A percentile compares a stretch with the other conserved stretches of the same genome.
phyloP scores from a whole-genome alignment of 2,888 invertebrate species.

The Cheilosia grossa region DNA sequence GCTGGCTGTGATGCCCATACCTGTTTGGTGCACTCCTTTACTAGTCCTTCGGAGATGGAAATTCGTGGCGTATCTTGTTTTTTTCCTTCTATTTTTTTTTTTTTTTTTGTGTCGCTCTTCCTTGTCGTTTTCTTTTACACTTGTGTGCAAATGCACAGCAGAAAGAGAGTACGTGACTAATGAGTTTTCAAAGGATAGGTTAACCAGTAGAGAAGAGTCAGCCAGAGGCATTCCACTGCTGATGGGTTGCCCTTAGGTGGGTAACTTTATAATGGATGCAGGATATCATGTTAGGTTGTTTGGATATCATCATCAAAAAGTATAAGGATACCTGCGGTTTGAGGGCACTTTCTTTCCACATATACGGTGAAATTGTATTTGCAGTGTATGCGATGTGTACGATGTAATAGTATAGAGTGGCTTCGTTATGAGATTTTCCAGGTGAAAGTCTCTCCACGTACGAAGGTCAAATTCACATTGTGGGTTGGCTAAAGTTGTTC shows the following conservation, averaged over 20 bases:
- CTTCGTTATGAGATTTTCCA: slow-evolving; percentile 40
- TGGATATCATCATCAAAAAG: slow-evolving; percentile 48
- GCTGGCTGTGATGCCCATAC: slow-evolving; percentile 28
- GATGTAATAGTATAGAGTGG: background rate
- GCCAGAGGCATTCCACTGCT: slow-evolving; percentile 14
- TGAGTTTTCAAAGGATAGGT: slow-evolving; percentile 68
- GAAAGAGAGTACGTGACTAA: slow-evolving; percentile 62
- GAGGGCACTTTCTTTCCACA: slow-evolving; percentile 15
- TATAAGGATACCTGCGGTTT: slow-evolving; percentile 33
- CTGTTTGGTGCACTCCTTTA: background rate
- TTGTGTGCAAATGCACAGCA: slow-evolving; percentile 34
- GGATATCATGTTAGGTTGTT: slow-evolving; percentile 52
- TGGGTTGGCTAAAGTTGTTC: background rate
- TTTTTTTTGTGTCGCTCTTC: background rate
- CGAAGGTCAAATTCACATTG: slow-evolving; percentile 30
- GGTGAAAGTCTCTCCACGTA: background rate
- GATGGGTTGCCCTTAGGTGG: slow-evolving; percentile 32
- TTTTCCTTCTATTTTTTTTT: no score
- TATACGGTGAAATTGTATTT: slow-evolving; percentile 16
- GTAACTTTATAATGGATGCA: slow-evolving; percentile 62
- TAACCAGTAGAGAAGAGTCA: slow-evolving; percentile 21
- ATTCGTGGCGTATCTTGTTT: background rate
- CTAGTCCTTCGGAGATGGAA: slow-evolving; percentile 46
- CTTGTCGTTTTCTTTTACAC: slow-evolving; percentile 17
- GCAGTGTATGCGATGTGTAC: background rate